phyloP scores from a whole-genome alignment of 1,140 invertebrate species.

The Heliconius melpomene region DNA sequence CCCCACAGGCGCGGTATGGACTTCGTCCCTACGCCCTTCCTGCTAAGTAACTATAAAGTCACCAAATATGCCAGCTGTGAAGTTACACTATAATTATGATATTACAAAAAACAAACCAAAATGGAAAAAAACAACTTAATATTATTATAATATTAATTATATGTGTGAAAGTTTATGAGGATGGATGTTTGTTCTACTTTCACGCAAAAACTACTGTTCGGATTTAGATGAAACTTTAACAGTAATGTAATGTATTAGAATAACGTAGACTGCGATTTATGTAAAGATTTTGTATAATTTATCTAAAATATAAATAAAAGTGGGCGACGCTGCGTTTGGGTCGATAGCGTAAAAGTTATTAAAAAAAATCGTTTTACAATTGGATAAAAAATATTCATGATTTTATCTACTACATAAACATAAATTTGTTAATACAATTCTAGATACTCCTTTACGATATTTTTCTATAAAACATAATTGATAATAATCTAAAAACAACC shows the following conservation, averaged over 20 bases:
- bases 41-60: conserved; percentile 73
- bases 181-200: too few relatives aligned
- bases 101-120: neutral
- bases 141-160: too few relatives aligned
- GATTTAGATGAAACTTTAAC: too few relatives aligned
- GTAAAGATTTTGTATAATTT: too few relatives aligned
- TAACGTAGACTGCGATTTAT: too few relatives aligned
- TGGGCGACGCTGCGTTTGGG: too few relatives aligned
- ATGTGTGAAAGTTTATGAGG: too few relatives aligned
- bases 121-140: too few relatives aligned
- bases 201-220: too few relatives aligned
- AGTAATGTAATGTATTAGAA: too few relatives aligned
- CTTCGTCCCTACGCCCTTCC: conserved; percentile 75
- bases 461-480: neutral
- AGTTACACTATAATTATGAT: conserved; percentile 58
- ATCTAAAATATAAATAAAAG: too few relatives aligned
- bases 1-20: conserved; percentile 56
- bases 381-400: neutral
- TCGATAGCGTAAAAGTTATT: too few relatives aligned
- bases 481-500: neutral
- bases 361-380: neutral
- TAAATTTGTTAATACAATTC: neutral
- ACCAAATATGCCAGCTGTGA: conserved; percentile 59
- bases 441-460: neutral
- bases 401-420: neutral